Conservation (phyloP, 2,888 invertebrate species). For the Plebejus anna region DNA sequence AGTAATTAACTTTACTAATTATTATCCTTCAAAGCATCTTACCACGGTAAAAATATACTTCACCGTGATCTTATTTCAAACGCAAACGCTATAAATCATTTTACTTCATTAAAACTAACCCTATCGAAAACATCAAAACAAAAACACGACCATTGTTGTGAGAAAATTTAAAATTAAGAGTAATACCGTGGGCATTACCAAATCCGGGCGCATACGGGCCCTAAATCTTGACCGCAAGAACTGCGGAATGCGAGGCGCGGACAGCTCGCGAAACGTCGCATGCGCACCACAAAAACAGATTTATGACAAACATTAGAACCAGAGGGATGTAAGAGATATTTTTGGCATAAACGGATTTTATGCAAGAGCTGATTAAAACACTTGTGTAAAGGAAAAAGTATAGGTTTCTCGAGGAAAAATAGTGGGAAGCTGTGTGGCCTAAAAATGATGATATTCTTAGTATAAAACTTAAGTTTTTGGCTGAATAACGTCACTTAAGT, state of each 20-base stretch:
- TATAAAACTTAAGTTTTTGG: no score
- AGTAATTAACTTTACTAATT: no score
- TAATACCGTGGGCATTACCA: conserved; percentile 20
- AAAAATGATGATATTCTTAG: no score
- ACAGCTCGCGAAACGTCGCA: background rate
- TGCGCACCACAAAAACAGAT: conserved; percentile 9
- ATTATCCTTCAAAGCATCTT: no score
- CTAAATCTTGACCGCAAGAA: conserved; percentile 14
- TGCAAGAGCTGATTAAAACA: no score
- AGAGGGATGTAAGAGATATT: background rate
- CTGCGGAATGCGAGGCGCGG: conserved; percentile 10
- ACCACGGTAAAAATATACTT: no score
- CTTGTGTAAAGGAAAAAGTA: no score
- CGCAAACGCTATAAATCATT: background rate
- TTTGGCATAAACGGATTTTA: background rate
- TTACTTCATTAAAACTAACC: background rate
- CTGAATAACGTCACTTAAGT: no score
- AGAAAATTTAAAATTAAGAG: conserved; percentile 25
- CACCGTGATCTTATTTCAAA: background rate
- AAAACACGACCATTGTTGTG: conserved; percentile 5
- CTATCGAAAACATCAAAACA: conserved; percentile 1
- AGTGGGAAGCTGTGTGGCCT: no score
- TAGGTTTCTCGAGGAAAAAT: no score
- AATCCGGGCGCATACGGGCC: conserved; percentile 1
- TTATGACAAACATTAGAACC: conserved; percentile 7